Base-by-base conservation (phyloP, 2,113 vertebrate genomes). In the Merops nubicus region DNA sequence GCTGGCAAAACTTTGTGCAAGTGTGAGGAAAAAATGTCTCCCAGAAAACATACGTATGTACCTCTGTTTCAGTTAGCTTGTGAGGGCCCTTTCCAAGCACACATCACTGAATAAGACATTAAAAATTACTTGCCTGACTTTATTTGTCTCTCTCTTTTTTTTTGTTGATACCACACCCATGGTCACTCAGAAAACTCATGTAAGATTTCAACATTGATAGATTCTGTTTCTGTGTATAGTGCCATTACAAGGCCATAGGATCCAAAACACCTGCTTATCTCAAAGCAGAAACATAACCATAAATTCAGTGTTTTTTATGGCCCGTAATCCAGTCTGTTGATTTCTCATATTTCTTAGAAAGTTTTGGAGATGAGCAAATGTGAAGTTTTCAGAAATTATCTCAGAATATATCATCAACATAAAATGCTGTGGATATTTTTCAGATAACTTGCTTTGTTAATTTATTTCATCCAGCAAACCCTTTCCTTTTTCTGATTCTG, bases 221-320 rank as follows among this genome's bases (percentile, higher is more conserved):
- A 34, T 53, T 4, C 17, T 78, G 1, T 75, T 82, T 67, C 34
- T 23, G 7, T 31, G 8, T n/a, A 38, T 7, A 48, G 23, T 2
- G 2, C 9, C 69, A 20, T 43, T 56, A 60, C 11, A 68, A 79
- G 31, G 25, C 33, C 36, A 73, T 6, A 48, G 28, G 31, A 79
- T 51, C 48, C 31, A 38, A 67, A 14, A 19, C 14, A 48, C 2
- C 15, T 45, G 20, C 4, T 80, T 77, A 40, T n/a, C 5, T 64
- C 36, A 57, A 40, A 62, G 45, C 28, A 64, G 12, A 53, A 88
- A 45, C 14, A 68, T 25, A 79, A 23, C 6, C 3, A 29, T 34
- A 23, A n/a, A 31, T 43, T 21, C 59, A n/a, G 9, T 12, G 50
- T 0, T 4, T 4, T 28, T 65, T 25, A 17, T n/a, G 45, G 6